Conservation (phyloP, 2,888 invertebrate genomes). For the Thereva unica region DNA sequence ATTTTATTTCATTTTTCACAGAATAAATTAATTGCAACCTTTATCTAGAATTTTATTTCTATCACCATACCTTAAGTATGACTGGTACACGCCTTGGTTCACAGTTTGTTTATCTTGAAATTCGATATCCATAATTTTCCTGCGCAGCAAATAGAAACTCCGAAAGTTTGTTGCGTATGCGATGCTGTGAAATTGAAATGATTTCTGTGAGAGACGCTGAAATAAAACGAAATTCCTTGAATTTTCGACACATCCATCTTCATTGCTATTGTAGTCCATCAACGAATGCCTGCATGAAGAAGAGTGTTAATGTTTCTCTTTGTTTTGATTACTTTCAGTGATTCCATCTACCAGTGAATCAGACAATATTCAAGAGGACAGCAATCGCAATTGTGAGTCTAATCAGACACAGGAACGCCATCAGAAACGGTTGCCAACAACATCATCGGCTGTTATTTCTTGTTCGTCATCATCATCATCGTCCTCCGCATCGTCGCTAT, state of each 20-base stretch:
- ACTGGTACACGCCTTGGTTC: too few species aligned
- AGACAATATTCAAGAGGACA: slow-evolving; percentile 20
- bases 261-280: slow-evolving; percentile 10
- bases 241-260: not conserved
- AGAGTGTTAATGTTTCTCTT: slow-evolving; percentile 8
- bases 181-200: too few species aligned
- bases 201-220: too few species aligned
- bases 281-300: not conserved
- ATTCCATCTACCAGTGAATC: slow-evolving; percentile 17
- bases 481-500: slow-evolving; percentile 48
- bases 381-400: slow-evolving; percentile 15
- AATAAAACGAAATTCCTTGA: too few species aligned
- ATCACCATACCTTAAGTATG: too few species aligned
- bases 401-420: slow-evolving; percentile 4
- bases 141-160: too few species aligned
- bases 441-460: slow-evolving; percentile 40
- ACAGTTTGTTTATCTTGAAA: too few species aligned
- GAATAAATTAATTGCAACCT: too few species aligned
- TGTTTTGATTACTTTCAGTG: slow-evolving; percentile 7
- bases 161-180: too few species aligned
- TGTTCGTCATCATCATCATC: slow-evolving; percentile 46
- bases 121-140: too few species aligned
- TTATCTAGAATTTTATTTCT: too few species aligned
- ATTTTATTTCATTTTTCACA: too few species aligned
- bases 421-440: not conserved